Evolutionary conservation across 2,888 invertebrate species (phyloP).

Genomic region (Leptinotarsa haldemani): DNA sequence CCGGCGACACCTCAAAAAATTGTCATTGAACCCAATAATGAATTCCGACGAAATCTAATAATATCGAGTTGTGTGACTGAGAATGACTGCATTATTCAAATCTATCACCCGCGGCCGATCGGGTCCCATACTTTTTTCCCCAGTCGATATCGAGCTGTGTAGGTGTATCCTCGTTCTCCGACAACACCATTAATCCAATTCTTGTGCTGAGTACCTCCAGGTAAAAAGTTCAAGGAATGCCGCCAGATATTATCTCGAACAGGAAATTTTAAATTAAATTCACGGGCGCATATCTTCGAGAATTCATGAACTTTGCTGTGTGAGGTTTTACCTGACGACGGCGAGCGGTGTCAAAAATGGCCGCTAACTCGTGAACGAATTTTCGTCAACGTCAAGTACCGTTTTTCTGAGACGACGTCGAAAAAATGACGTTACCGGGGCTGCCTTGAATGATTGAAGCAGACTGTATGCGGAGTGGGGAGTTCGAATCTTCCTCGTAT

Average conservation of each 20-base stretch:
- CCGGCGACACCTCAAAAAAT: slow-evolving; percentile 1
- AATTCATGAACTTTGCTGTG: slow-evolving; percentile 12
- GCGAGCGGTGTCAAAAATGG: background rate
- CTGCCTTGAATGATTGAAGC: too few relatives aligned
- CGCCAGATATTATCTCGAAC: slow-evolving; percentile 25
- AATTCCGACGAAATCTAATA: slow-evolving; percentile 6
- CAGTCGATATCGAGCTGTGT: slow-evolving; percentile 14
- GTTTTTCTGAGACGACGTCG: background rate
- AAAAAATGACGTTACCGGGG: background rate
- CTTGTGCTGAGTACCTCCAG: slow-evolving; percentile 26
- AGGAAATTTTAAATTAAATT: slow-evolving; percentile 22
- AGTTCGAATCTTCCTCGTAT: too few relatives aligned
- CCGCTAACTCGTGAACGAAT: slow-evolving; percentile 9
- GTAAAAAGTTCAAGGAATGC: slow-evolving; percentile 30
- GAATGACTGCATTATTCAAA: slow-evolving; percentile 17
- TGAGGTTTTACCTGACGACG: slow-evolving; percentile 17
- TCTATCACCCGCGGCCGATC: slow-evolving; percentile 4
- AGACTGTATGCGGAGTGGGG: too few relatives aligned
- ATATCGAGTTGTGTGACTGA: slow-evolving; percentile 18
- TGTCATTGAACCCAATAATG: slow-evolving; percentile 13
- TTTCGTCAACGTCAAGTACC: background rate
- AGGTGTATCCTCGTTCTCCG: slow-evolving; percentile 25
- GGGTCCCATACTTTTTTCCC: slow-evolving; percentile 12
- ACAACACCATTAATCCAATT: slow-evolving; percentile 27
- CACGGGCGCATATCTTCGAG: slow-evolving; percentile 20